Evolutionary conservation across 2,888 invertebrate genomes (phyloP).

Genomic region (Tetragnatha montana): DNA sequence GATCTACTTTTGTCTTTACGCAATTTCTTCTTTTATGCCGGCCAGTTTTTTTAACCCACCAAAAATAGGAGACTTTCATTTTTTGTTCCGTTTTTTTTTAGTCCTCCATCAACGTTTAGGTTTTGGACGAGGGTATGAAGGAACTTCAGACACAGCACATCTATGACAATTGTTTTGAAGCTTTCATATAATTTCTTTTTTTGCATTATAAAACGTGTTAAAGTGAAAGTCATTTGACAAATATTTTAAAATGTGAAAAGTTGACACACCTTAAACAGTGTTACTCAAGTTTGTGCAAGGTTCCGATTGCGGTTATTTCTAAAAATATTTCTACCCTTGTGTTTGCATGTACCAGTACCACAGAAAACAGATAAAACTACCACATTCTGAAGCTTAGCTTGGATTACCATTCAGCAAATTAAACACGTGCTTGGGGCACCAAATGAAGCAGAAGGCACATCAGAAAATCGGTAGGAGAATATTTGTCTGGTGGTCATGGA

Average conservation of each 20-base stretch:
- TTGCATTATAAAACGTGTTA: not conserved
- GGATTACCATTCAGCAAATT: too few relatives aligned
- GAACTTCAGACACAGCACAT: not conserved
- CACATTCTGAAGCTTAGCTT: too few relatives aligned
- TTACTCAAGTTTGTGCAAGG: not conserved
- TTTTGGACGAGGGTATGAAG: not conserved
- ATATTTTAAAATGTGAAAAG: too few relatives aligned
- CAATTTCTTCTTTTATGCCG: constrained; percentile 58
- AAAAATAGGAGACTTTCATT: constrained; percentile 47
- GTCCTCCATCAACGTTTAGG: not conserved
- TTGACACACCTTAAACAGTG: not conserved
- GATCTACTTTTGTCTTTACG: constrained; percentile 67
- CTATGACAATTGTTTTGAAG: constrained; percentile 7
- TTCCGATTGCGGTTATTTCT: not conserved
- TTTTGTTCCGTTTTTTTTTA: constrained; percentile 10
- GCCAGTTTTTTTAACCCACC: constrained; percentile 61
- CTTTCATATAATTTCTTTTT: not conserved
- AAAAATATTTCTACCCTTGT: not conserved
- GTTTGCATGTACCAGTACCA: not conserved
- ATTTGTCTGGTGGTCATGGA: too few relatives aligned
- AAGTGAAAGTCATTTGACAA: too few relatives aligned
- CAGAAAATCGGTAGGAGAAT: too few relatives aligned
- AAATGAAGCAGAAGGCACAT: too few relatives aligned
- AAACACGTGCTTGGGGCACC: too few relatives aligned
- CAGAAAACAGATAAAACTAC: not conserved